Conservation (phyloP, 2,888 invertebrate genomes). For the Adelognathus sp. region DNA sequence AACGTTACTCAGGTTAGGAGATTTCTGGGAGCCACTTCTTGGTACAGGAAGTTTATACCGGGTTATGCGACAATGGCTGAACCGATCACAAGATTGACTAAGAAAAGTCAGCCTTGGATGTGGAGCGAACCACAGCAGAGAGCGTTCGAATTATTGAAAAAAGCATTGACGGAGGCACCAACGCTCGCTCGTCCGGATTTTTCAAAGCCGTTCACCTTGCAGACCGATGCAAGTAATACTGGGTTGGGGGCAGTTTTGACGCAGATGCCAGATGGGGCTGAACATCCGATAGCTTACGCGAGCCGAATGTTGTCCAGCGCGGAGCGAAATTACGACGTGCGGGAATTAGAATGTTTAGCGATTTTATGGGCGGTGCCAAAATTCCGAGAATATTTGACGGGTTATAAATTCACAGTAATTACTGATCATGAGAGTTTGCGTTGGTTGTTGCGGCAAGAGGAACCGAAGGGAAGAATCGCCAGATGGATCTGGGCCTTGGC, state of each 20-base stretch:
- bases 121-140: constrained; percentile 58
- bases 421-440: constrained; percentile 64
- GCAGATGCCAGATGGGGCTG: too few relatives aligned
- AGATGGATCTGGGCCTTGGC: constrained; percentile 11
- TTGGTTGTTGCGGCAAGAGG: constrained; percentile 61
- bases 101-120: constrained; percentile 51
- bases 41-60: constrained; percentile 68
- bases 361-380: too few relatives aligned
- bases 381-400: constrained; percentile 63
- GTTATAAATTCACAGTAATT: constrained; percentile 62
- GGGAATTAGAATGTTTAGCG: not conserved
- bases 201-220: not conserved
- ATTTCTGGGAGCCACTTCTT: constrained; percentile 67
- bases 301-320: not conserved
- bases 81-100: constrained; percentile 60
- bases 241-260: too few relatives aligned
- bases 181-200: too few relatives aligned
- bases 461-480: constrained; percentile 51
- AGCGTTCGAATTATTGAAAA: too few relatives aligned
- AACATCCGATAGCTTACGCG: not conserved
- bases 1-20: too few relatives aligned
- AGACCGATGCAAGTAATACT: too few relatives aligned
- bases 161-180: too few relatives aligned
- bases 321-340: not conserved
- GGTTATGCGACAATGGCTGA: constrained; percentile 53